Evolutionary conservation across 2,797 vertebrate genomes (phyloP).

Genomic region (Euthynnus affinis): DNA sequence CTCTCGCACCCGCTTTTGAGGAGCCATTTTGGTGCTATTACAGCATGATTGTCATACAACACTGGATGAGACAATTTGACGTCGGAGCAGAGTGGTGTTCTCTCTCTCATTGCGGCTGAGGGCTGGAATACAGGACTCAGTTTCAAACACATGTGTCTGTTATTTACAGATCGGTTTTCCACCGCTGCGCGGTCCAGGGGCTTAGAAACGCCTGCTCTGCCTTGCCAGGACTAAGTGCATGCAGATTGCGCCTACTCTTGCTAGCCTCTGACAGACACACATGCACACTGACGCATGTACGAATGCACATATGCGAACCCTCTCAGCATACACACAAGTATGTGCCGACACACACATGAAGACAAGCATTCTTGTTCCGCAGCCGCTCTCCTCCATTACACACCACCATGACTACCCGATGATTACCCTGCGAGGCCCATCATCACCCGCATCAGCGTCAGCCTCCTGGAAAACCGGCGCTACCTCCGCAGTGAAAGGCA

Average conservation of each 20-base stretch:
- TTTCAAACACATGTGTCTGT: slow-evolving; percentile 86
- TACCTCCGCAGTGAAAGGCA: slow-evolving; percentile 62
- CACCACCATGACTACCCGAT: slow-evolving; percentile 64
- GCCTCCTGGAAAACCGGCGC: slow-evolving; percentile 64
- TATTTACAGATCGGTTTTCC: slow-evolving; percentile 86
- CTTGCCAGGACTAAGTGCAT: slow-evolving; percentile 84
- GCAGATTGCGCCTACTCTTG: slow-evolving; percentile 78
- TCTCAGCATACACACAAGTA: slow-evolving; percentile 29
- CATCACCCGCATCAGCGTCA: slow-evolving; percentile 65
- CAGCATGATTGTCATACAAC: slow-evolving; percentile 90
- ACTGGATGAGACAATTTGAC: slow-evolving; percentile 84
- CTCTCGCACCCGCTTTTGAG: slow-evolving; percentile 84
- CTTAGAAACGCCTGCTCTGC: slow-evolving; percentile 78
- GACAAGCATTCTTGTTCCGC: slow-evolving; percentile 22
- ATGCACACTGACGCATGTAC: slow-evolving; percentile 34
- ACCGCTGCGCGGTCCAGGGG: slow-evolving; percentile 74
- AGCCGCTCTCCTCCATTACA: slow-evolving; percentile 60
- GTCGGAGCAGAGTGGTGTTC: slow-evolving; percentile 71
- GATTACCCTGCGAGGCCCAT: slow-evolving; percentile 68
- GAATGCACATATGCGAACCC: slow-evolving; percentile 41
- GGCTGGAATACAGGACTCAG: slow-evolving; percentile 74
- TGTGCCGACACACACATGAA: slow-evolving; percentile 49
- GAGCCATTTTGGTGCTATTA: slow-evolving; percentile 96
- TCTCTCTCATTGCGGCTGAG: slow-evolving; percentile 74
- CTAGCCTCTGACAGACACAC: slow-evolving; percentile 60